phyloP scores from a whole-genome alignment of 2,888 invertebrate genomes.

The Adineta ricciae region DNA sequence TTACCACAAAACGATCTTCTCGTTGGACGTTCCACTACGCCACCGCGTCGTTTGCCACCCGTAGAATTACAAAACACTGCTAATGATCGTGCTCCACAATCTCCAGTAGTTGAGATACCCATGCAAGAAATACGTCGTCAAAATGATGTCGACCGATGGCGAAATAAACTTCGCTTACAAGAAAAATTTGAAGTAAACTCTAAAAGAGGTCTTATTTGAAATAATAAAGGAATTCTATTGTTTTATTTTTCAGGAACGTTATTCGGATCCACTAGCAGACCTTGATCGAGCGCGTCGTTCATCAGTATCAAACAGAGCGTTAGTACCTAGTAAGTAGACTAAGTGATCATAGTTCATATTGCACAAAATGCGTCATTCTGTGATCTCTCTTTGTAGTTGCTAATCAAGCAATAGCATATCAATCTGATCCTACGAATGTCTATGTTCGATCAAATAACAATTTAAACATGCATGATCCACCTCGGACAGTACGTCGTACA shows the following conservation, averaged over 20 bases:
- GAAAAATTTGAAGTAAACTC: constrained; percentile 8
- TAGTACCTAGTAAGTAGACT: neutral
- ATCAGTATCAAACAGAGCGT: neutral
- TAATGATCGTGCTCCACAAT: neutral
- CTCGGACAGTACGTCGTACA: neutral
- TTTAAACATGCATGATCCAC: neutral
- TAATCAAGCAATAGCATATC: neutral
- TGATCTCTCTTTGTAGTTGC: neutral
- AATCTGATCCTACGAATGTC: neutral
- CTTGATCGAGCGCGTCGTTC: neutral
- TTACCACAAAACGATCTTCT: neutral
- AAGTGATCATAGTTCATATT: too few relatives aligned
- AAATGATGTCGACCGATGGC: neutral
- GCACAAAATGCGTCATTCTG: too few relatives aligned
- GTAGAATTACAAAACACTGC: neutral
- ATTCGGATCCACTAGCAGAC: neutral
- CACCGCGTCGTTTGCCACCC: neutral
- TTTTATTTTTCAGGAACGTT: neutral
- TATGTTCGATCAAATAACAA: neutral
- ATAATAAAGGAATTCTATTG: neutral
- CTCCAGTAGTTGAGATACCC: neutral
- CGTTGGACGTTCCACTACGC: neutral
- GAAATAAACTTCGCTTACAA: constrained; percentile 12
- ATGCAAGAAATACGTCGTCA: neutral
- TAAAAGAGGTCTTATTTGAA: neutral